Conservation (phyloP, 2,797 vertebrate species). For the Ispidina picta region DNA sequence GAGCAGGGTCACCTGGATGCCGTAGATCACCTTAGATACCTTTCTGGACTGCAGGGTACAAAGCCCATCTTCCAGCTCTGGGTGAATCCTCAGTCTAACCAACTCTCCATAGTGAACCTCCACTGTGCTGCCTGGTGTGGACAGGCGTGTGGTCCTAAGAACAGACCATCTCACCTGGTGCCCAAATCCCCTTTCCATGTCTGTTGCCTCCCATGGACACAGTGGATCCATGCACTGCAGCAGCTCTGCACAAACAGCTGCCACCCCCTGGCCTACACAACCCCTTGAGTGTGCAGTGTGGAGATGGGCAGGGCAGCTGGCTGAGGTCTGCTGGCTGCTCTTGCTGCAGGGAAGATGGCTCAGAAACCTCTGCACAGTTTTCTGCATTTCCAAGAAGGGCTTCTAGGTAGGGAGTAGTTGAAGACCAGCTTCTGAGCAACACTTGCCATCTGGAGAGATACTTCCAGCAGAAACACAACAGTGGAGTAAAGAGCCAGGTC, state of each 20-base stretch:
- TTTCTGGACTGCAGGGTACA: neutral
- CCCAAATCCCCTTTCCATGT: neutral
- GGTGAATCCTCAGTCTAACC: accelerated
- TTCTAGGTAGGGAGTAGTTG: neutral
- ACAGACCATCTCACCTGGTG: neutral
- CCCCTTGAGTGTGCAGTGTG: accelerated
- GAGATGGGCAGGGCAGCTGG: neutral
- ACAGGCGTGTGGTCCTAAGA: neutral
- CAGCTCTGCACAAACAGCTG: accelerated
- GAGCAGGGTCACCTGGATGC: too few species aligned
- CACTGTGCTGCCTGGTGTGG: neutral
- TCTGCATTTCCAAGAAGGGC: neutral
- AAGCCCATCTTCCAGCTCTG: neutral
- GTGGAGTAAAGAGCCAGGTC: neutral
- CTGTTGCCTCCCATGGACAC: neutral
- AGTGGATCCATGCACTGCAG: accelerated
- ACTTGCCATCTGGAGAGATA: accelerated
- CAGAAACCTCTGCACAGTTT: neutral
- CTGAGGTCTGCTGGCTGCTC: neutral
- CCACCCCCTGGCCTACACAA: neutral
- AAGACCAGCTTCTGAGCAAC: neutral
- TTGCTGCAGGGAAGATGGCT: neutral
- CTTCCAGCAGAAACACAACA: neutral
- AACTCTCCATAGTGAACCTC: neutral
- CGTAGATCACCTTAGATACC: neutral